These are phyloP conservation scores for Siniperca undulata DNA, from an alignment of 2,797 vertebrate species.

Conservation along the genomic window DNA sequence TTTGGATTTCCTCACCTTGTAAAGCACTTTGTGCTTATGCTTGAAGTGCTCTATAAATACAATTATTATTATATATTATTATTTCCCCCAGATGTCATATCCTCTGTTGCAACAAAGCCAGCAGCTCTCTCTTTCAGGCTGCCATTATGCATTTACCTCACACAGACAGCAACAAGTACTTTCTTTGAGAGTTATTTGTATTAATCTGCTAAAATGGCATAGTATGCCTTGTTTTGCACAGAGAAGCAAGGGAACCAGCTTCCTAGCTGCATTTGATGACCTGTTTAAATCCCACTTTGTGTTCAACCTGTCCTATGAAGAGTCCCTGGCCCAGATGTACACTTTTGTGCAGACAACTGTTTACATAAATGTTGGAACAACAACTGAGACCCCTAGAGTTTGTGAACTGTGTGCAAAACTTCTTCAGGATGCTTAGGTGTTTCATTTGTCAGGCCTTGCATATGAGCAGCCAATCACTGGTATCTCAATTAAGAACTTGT, in stretches of 20 bases:
- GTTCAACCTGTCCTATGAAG: conserved; percentile 5
- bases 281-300: conserved; percentile 15
- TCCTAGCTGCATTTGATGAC: conserved; percentile 10
- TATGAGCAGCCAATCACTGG: background rate
- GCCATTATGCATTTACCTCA: too few relatives aligned
- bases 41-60: too few relatives aligned
- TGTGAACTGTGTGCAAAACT: background rate
- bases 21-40: too few relatives aligned
- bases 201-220: too few relatives aligned
- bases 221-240: too few relatives aligned
- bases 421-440: background rate
- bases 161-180: too few relatives aligned
- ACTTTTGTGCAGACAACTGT: background rate
- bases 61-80: too few relatives aligned
- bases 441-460: background rate
- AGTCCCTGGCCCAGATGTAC: conserved; percentile 1
- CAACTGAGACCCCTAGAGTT: background rate
- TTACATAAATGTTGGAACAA: background rate
- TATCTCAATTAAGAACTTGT: background rate
- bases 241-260: background rate
- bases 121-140: too few relatives aligned
- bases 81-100: too few relatives aligned
- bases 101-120: too few relatives aligned
- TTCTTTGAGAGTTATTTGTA: too few relatives aligned
- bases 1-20: too few relatives aligned